Percentiles rank a stretch among this genome's conserved stretches.
Evolutionary conservation across 2,888 invertebrate genomes (phyloP).

Genomic region (Brassicogethes aeneus): DNA sequence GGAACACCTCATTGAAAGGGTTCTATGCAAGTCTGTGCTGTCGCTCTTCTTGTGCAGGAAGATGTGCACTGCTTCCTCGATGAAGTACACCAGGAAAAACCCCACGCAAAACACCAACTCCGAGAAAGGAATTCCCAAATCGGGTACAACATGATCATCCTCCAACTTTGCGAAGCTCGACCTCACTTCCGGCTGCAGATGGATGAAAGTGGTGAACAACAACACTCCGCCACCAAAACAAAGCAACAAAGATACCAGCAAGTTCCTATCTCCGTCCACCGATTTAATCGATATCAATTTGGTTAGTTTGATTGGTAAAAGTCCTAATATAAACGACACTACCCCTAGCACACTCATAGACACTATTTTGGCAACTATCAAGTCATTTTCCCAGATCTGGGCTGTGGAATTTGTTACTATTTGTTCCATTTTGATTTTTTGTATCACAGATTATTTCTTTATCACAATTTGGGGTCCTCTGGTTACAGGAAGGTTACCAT

Average conservation of each 20-base stretch:
- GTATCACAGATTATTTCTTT: too few species aligned
- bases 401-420: constrained; percentile 13
- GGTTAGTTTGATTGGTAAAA: constrained; percentile 43
- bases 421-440: constrained; percentile 12
- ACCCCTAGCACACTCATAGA: constrained; percentile 51
- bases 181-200: constrained; percentile 57
- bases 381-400: constrained; percentile 16
- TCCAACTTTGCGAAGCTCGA: constrained; percentile 45
- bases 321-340: constrained; percentile 49
- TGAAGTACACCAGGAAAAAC: constrained; percentile 55
- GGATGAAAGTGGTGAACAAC: constrained; percentile 55
- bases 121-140: constrained; percentile 43
- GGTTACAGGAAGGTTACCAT: too few species aligned
- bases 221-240: constrained; percentile 60
- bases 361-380: constrained; percentile 49
- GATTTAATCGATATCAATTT: constrained; percentile 33
- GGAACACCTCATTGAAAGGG: constrained; percentile 46
- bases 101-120: constrained; percentile 53
- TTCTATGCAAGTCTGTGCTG: constrained; percentile 33
- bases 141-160: constrained; percentile 38
- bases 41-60: constrained; percentile 42
- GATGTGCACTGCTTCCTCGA: constrained; percentile 53
- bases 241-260: constrained; percentile 48
- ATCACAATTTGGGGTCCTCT: constrained; percentile 6
- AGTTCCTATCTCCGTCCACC: constrained; percentile 39